Conservation (phyloP, 2,888 invertebrate genomes). For the Acanthococcus lagerstroemiae region DNA sequence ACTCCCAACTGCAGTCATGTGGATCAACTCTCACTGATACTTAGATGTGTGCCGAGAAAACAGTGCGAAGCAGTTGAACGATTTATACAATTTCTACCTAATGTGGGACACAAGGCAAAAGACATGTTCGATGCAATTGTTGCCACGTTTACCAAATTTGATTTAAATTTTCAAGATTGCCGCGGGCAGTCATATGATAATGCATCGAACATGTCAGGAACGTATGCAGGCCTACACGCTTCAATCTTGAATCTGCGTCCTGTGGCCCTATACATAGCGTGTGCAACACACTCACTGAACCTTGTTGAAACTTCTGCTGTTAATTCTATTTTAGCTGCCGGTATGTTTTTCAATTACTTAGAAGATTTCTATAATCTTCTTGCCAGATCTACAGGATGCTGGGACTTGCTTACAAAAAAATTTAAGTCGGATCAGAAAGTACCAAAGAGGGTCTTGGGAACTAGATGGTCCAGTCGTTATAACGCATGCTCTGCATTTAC, state of each 20-base stretch:
- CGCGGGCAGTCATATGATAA: conserved; percentile 38
- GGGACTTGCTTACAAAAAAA: too few relatives aligned
- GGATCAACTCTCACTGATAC: conserved; percentile 38
- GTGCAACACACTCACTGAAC: background rate
- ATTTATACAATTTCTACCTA: conserved; percentile 14
- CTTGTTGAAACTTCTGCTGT: background rate
- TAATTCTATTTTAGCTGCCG: conserved; percentile 7
- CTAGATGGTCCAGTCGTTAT: too few relatives aligned
- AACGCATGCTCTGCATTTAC: too few relatives aligned
- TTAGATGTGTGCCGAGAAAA: conserved; percentile 36
- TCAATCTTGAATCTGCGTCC: background rate
- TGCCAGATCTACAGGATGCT: too few relatives aligned
- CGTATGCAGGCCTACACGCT: conserved; percentile 3
- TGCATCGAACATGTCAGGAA: conserved; percentile 34
- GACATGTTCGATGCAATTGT: conserved; percentile 21
- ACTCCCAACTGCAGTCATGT: conserved; percentile 31
- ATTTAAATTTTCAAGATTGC: conserved; percentile 35
- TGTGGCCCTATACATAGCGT: background rate
- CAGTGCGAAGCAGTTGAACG: background rate
- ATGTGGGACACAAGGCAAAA: conserved; percentile 35
- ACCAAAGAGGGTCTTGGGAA: too few relatives aligned
- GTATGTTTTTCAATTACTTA: too few relatives aligned
- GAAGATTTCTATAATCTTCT: too few relatives aligned
- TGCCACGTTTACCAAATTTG: background rate
- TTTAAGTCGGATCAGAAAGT: too few relatives aligned